Conservation (phyloP, 1,140 invertebrate genomes). For the Calephelis nemesis region DNA sequence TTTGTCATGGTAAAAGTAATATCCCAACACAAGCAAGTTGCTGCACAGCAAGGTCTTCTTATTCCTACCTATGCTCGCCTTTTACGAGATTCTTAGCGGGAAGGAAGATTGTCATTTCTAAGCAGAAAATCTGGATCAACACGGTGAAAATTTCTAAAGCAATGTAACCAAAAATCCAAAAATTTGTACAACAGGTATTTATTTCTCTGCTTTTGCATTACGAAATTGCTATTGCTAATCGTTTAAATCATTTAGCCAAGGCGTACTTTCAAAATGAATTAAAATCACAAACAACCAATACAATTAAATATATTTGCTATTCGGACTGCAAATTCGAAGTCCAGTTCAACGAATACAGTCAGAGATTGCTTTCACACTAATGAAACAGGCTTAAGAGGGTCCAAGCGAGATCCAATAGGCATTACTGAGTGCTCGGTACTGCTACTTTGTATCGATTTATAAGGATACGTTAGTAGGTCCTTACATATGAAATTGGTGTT, state of each 20-base stretch:
- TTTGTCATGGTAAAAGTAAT: too few relatives aligned
- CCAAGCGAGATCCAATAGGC: constrained; percentile 11
- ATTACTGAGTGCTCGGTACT: constrained; percentile 12
- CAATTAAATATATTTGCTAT: constrained; percentile 6
- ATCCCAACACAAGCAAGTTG: too few relatives aligned
- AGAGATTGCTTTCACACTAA: constrained; percentile 34
- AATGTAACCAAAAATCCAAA: too few relatives aligned
- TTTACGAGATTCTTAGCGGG: too few relatives aligned
- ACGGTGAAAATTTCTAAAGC: too few relatives aligned
- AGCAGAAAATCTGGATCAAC: too few relatives aligned
- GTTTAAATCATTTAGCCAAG: background rate
- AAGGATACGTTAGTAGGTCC: background rate
- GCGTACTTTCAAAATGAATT: background rate
- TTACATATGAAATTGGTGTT: background rate
- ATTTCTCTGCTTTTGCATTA: too few relatives aligned
- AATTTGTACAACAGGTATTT: too few relatives aligned
- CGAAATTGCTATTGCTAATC: too few relatives aligned
- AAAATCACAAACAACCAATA: background rate
- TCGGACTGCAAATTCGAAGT: constrained; percentile 2
- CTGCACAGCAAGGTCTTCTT: too few relatives aligned
- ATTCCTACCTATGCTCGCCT: too few relatives aligned
- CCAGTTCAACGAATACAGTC: background rate
- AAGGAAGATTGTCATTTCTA: too few relatives aligned
- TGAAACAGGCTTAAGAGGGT: constrained; percentile 26
- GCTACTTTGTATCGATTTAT: constrained; percentile 4